Conservation (phyloP, 30 jellyfish, hydroid and myxozoan genomes). For the Calvadosia cruxmelitensis region DNA sequence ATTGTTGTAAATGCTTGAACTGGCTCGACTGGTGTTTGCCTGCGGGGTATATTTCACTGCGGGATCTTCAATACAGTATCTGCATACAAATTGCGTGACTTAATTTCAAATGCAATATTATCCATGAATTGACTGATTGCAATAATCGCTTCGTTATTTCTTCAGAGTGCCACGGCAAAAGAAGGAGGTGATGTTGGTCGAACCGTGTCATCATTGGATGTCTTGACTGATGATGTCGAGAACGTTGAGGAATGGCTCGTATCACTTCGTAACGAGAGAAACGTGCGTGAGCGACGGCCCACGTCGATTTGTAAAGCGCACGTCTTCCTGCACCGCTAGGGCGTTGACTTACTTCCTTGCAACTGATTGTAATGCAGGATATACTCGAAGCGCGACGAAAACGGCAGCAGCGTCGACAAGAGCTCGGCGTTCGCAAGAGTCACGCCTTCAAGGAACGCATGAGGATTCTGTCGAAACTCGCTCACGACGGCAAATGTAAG, state of each 20-base stretch:
- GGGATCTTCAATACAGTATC: too few relatives aligned
- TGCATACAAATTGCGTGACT: too few relatives aligned
- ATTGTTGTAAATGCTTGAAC: too few relatives aligned
- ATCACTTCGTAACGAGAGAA: slow-evolving; percentile 28
- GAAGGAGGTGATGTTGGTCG: slow-evolving; percentile 7
- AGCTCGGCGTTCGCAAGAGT: slow-evolving; percentile 72
- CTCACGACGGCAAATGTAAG: slow-evolving; percentile 63
- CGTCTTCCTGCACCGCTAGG: too few relatives aligned
- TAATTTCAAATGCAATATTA: too few relatives aligned
- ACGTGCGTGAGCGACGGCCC: slow-evolving; percentile 7
- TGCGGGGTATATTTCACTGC: too few relatives aligned
- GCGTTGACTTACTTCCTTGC: too few relatives aligned
- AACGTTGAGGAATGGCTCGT: slow-evolving; percentile 37
- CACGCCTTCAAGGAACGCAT: slow-evolving; percentile 89
- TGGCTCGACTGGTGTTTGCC: too few relatives aligned
- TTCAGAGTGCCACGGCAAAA: slow-evolving; percentile 6
- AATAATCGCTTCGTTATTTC: too few relatives aligned
- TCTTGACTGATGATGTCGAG: slow-evolving; percentile 47
- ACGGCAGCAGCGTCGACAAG: slow-evolving; percentile 65
- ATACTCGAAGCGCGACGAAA: slow-evolving; percentile 52
- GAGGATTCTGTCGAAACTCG: slow-evolving; percentile 76
- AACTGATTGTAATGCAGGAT: too few relatives aligned
- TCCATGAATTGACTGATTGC: too few relatives aligned
- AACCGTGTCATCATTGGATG: slow-evolving; percentile 16
- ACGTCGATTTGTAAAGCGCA: too few relatives aligned